Evolutionary conservation across 1,140 invertebrate genomes (phyloP), one percentile per base, ranked within the genome.

Genomic region (Eumaeus atala): DNA sequence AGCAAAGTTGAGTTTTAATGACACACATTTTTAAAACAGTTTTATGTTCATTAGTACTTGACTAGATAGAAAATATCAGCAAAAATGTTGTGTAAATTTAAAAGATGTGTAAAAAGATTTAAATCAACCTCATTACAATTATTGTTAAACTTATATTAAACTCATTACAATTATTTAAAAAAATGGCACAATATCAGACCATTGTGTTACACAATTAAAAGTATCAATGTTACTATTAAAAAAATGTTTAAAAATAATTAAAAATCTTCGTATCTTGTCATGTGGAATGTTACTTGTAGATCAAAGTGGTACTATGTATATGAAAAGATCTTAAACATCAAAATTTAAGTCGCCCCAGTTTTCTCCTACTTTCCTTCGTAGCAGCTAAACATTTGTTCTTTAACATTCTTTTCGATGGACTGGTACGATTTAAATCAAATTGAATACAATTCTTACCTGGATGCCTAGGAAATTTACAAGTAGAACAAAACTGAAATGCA

Each of bases 341-440:
- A 33, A 48, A 80, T 54, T 78, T 64, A 54, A 87, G 69, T 53
- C 84, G 70, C 48, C 71, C 68, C 21, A 88, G 70, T 58, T 87
- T 88, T 58, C 65, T 83, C 61, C 71, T 81, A 56, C 85, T 87
- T 58, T 85, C 78, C 53, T 76, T 84, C 9, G 81, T 77, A 34
- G 81, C 80, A 48, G 69, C 64, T 66, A 53, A 66, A 35, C 65
- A 53, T 48, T 69, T 73, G 56, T 82, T 84, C 63, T 79, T 81
- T 54, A 14, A 16, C 9, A 10, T 44, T 44, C 83, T 72, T 70
- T 88, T 88, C 5, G 82, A 83, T 5, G 87, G 87, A 65, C 87
- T 88, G 28, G 86, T 76, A 48, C 80, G 78, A 60, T 86, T 70
- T 21, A 88, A 63, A 53, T 80, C 81, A 60, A 78, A 84, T 52